Conservation (phyloP, 2,797 vertebrate genomes). For the Xiphophorus birchmanni region DNA sequence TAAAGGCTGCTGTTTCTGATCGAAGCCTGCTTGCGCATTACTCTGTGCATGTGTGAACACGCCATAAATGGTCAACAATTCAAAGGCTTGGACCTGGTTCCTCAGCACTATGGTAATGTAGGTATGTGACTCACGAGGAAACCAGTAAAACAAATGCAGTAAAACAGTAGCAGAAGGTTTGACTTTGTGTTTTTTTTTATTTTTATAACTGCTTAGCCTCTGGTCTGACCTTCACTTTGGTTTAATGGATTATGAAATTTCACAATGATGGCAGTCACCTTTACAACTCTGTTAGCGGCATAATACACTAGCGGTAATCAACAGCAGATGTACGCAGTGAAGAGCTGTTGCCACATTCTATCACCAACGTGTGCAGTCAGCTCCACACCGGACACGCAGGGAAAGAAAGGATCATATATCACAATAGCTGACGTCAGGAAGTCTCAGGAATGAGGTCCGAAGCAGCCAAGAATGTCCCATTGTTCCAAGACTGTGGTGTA, state of each 20-base stretch:
- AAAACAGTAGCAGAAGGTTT: conserved; percentile 46
- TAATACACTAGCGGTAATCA: conserved; percentile 52
- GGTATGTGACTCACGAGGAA: conserved; percentile 58
- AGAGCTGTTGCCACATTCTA: conserved; percentile 48
- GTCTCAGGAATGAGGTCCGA: conserved; percentile 60
- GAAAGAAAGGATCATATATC: conserved; percentile 59
- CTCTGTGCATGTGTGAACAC: conserved; percentile 34
- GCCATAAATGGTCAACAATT: conserved; percentile 79
- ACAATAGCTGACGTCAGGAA: conserved; percentile 74
- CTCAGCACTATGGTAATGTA: conserved; percentile 68
- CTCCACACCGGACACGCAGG: conserved; percentile 34
- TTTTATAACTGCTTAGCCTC: conserved; percentile 22
- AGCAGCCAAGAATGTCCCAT: conserved; percentile 60
- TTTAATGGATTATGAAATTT: conserved; percentile 48
- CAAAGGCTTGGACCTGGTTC: conserved; percentile 43
- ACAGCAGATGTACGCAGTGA: conserved; percentile 60
- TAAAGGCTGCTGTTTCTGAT: conserved; percentile 69
- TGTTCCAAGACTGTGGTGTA: conserved; percentile 47
- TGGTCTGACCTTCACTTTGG: conserved; percentile 42
- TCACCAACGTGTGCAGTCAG: conserved; percentile 31
- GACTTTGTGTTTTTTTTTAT: conserved; percentile 26
- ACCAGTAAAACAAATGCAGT: conserved; percentile 63
- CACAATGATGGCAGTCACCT: conserved; percentile 18
- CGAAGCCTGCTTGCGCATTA: conserved; percentile 33
- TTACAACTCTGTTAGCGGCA: conserved; percentile 30